phyloP scores from a whole-genome alignment of 2,888 invertebrate species.

The Ophraella communa region DNA sequence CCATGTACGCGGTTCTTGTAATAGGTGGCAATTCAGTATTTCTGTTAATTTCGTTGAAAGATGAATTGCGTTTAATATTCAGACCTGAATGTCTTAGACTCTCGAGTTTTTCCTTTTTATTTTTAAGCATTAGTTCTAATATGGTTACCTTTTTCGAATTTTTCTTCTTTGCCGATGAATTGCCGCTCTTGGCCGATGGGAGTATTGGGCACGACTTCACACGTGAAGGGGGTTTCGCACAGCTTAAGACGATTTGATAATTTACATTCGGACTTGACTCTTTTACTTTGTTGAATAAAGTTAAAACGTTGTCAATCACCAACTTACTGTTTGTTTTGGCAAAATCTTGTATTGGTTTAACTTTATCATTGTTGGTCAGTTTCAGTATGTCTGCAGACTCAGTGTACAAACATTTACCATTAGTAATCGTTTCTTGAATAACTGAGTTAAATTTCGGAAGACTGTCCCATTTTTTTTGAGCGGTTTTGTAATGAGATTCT shows the following conservation, averaged over 20 bases:
- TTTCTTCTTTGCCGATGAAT: no score
- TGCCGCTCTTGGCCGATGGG: no score
- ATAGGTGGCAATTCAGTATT: no score
- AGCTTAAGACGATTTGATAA: neutral
- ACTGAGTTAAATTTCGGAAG: neutral
- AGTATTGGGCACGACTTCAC: no score
- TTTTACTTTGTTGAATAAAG: neutral
- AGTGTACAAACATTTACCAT: neutral
- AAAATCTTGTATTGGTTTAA: neutral
- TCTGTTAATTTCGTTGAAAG: neutral
- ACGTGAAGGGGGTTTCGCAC: neutral
- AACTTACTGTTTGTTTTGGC: no score
- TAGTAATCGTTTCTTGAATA: no score
- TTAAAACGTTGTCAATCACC: neutral
- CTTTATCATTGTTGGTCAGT: neutral
- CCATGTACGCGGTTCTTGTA: no score
- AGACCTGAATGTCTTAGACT: neutral
- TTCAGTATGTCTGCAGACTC: neutral
- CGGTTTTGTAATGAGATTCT: neutral
- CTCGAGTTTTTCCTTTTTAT: neutral
- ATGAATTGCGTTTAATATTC: neutral
- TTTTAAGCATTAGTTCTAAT: neutral
- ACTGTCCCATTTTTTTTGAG: neutral
- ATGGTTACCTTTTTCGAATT: neutral
- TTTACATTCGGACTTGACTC: neutral